Conservation (phyloP, 2,888 invertebrate species). For the Hyalella azteca region DNA sequence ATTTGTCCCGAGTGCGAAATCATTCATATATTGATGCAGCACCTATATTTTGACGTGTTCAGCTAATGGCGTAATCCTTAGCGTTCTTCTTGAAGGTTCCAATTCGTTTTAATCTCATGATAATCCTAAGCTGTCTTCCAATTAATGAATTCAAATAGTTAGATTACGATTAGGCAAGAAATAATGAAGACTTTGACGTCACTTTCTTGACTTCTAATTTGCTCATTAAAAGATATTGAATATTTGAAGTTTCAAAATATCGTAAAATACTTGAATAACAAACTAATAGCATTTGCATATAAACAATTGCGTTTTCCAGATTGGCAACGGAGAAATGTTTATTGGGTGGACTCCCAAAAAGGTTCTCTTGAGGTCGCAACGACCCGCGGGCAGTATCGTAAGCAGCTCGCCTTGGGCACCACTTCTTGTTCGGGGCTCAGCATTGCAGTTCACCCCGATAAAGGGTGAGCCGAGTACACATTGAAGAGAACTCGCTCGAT, state of each 20-base stretch:
- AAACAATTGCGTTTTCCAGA: no score
- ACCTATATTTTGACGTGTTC: no score
- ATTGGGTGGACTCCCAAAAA: conserved; percentile 19
- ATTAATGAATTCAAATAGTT: no score
- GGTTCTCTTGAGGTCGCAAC: neutral
- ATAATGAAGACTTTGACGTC: neutral
- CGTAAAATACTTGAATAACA: neutral
- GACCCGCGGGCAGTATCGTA: neutral
- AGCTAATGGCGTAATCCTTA: no score
- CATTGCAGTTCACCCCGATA: neutral
- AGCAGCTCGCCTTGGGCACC: neutral
- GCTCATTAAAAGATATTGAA: neutral
- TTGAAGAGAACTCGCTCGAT: no score
- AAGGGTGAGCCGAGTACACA: neutral
- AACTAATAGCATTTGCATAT: neutral
- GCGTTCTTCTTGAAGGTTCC: no score
- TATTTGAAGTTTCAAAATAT: neutral
- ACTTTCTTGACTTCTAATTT: neutral
- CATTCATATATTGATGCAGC: no score
- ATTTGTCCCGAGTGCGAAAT: no score
- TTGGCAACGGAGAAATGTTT: conserved; percentile 10
- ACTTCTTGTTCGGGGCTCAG: neutral
- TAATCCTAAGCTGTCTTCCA: no score
- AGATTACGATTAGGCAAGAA: no score
- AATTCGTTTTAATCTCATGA: no score